phyloP scores from a whole-genome alignment of 2,797 vertebrate genomes.

The Platyrinchus mystaceus region DNA sequence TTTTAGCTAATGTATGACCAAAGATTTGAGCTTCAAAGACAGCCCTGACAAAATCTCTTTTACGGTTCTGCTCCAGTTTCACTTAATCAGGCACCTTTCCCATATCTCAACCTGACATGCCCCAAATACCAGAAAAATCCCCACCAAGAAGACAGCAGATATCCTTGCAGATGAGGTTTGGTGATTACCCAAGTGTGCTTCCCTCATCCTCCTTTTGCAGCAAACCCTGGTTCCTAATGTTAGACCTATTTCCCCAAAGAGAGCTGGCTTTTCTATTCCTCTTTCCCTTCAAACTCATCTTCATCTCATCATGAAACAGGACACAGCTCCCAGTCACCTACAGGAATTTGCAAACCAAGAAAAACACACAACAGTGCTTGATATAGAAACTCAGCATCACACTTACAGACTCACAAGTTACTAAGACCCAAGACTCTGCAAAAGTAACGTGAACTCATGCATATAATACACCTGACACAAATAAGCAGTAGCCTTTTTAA shows the following conservation, averaged over 20 bases:
- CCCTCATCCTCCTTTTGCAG: background rate
- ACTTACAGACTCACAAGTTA: background rate
- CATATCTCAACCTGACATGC: background rate
- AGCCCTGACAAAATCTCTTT: background rate
- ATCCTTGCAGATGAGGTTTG: background rate
- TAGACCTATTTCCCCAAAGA: background rate
- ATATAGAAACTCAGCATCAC: background rate
- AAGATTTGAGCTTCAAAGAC: background rate
- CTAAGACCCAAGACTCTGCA: background rate
- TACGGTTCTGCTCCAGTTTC: background rate
- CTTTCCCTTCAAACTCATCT: background rate
- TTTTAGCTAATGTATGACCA: rapidly evolving
- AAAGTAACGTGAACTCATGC: background rate
- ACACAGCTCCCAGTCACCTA: background rate
- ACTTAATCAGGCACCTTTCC: background rate
- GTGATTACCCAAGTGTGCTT: rapidly evolving
- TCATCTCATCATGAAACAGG: background rate
- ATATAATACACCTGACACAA: background rate
- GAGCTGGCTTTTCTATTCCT: background rate
- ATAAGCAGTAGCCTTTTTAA: background rate
- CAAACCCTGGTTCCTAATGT: background rate
- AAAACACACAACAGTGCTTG: background rate
- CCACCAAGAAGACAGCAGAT: background rate
- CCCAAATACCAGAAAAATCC: background rate
- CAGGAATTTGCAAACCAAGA: background rate